phyloP scores from a whole-genome alignment of 2,888 invertebrate genomes.

The Lobophora halterata region DNA sequence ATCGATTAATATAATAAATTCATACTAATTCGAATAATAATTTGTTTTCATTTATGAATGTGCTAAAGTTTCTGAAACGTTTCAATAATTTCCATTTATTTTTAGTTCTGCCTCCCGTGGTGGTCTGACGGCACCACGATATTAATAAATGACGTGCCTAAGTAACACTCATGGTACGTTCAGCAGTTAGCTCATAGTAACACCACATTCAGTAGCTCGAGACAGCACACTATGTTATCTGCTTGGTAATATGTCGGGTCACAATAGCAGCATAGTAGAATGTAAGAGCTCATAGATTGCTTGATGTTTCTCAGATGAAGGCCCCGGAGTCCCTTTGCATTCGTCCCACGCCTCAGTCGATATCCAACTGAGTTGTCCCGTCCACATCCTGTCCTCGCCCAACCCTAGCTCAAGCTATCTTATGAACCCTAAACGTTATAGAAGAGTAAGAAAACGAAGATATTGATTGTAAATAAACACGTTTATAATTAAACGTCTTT shows the following conservation, averaged over 20 bases:
- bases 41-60: constrained; percentile 24
- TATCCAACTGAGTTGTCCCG: constrained; percentile 46
- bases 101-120: constrained; percentile 76
- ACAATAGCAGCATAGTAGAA: constrained; percentile 23
- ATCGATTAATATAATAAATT: constrained; percentile 26
- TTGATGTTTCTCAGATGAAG: constrained; percentile 44
- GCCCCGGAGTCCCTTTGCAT: constrained; percentile 53
- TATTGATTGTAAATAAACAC: constrained; percentile 42
- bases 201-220: constrained; percentile 44
- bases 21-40: constrained; percentile 15
- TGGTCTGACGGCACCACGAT: constrained; percentile 57
- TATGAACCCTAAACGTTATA: constrained; percentile 43
- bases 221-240: constrained; percentile 37
- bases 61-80: constrained; percentile 4
- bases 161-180: constrained; percentile 41
- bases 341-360: constrained; percentile 62
- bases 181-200: constrained; percentile 46
- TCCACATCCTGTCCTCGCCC: constrained; percentile 27
- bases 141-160: constrained; percentile 38
- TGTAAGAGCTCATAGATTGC: not conserved
- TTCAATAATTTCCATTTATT: constrained; percentile 45
- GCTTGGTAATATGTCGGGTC: constrained; percentile 34
- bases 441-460: constrained; percentile 41
- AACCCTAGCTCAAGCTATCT: constrained; percentile 47
- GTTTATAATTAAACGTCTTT: constrained; percentile 45